Evolutionary conservation across 2,113 vertebrate genomes (phyloP), one percentile per base, ranked within the genome.

Genomic region (Poecilia latipinna): DNA sequence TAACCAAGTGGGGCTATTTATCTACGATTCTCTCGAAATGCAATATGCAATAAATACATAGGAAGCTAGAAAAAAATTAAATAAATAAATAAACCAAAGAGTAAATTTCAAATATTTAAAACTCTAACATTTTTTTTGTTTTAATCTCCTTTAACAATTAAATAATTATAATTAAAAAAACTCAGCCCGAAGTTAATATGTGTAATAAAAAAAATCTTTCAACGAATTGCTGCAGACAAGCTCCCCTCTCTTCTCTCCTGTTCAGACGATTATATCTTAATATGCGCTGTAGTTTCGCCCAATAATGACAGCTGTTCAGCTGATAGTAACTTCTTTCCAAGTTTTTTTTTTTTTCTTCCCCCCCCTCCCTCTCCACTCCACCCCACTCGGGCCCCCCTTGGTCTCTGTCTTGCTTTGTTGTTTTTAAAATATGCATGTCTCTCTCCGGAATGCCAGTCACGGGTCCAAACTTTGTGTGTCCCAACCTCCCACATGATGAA

Each of bases 391-490:
- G 92, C 95, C 94, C 95, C 95, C 80, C 65, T 19, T 19, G 71
- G 94, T 96, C 95, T 96, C 94, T 94, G 94, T 95, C 95, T 95
- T 92, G 96, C 97, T 97, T 98, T 98, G 97, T 98, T 98, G 95
- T 96, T 97, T 96, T 96, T 98, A 98, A 99, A 98, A 98, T 99
- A 99, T 98, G 97, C 97, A 97, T 96, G 97, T 98, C 97, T 97
- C 97, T 97, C 96, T 97, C 96, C 96, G 96, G 97, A 98, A 99
- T 99, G 97, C 97, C 96, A 97, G 98, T 99, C 97, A 98, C 97
- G 97, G 96, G 96, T 96, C 96, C 96, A 97, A 98, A 99, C 96
- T 97, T 97, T 96, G 96, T 98, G 97, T 98, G 91, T 93, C 92
- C 96, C 98, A 97, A 96, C 96, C 97, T 98, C 98, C 96, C 96